phyloP scores from a whole-genome alignment of 1,140 invertebrate genomes.

The Drosophila ohnishii region DNA sequence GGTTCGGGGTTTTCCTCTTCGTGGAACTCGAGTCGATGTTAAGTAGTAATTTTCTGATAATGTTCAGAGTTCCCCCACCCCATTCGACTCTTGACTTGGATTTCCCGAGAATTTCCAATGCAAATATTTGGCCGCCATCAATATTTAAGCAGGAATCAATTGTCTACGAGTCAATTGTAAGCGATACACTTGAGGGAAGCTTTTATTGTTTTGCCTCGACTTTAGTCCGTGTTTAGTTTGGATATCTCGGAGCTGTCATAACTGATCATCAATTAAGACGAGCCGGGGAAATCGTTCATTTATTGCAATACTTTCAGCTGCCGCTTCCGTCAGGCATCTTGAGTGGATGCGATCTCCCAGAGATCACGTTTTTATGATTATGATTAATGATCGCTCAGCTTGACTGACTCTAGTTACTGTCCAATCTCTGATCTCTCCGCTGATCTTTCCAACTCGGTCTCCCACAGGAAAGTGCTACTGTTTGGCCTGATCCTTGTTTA shows the following conservation, averaged over 20 bases:
- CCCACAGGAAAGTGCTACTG: constrained; percentile 67
- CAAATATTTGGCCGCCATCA: constrained; percentile 66
- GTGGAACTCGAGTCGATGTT: constrained; percentile 71
- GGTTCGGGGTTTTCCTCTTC: constrained; percentile 51
- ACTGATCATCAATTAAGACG: constrained; percentile 70
- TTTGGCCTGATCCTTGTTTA: constrained; percentile 21
- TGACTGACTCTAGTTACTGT: constrained; percentile 37
- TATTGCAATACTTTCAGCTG: constrained; percentile 45
- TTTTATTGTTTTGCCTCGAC: constrained; percentile 15
- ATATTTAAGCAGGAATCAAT: constrained; percentile 45
- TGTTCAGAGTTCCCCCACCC: constrained; percentile 17
- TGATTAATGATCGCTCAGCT: constrained; percentile 64
- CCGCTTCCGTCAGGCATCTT: constrained; percentile 62
- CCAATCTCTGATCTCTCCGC: constrained; percentile 32
- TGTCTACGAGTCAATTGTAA: constrained; percentile 56
- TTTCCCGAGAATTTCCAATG: constrained; percentile 50
- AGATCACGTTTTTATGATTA: constrained; percentile 60
- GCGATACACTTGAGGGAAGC: constrained; percentile 48
- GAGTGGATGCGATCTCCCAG: constrained; percentile 37
- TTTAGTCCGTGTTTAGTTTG: constrained; percentile 24
- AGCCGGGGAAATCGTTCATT: constrained; percentile 36
- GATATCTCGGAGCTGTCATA: constrained; percentile 60
- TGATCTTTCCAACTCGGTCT: constrained; percentile 22
- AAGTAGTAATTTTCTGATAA: constrained; percentile 82
- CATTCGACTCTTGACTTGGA: constrained; percentile 17